Evolutionary conservation across 2,888 invertebrate species (phyloP).

Genomic region (Sepioteuthis lessoniana): DNA sequence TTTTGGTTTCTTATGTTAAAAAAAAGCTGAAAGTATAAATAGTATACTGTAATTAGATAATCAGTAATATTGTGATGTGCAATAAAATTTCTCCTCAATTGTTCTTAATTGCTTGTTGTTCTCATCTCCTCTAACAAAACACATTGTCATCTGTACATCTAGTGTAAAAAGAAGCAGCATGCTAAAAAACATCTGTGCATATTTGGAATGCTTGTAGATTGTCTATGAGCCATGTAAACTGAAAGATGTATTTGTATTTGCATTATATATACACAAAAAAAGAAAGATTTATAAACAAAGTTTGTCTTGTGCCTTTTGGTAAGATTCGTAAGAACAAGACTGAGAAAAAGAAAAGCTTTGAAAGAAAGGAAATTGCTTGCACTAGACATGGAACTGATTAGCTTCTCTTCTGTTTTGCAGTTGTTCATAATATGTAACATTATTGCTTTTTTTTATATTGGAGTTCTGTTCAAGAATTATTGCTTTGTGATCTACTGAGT

Average conservation of each 20-base stretch:
- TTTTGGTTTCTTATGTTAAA: neutral
- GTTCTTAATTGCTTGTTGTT: constrained; percentile 12
- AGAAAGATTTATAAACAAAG: neutral
- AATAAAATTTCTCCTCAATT: neutral
- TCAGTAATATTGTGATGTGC: neutral
- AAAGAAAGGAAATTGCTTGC: neutral
- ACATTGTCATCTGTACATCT: neutral
- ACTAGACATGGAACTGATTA: neutral
- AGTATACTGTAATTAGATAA: neutral
- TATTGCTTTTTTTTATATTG: neutral
- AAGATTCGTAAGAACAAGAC: neutral
- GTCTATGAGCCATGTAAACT: neutral
- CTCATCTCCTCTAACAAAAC: neutral
- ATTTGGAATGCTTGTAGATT: neutral
- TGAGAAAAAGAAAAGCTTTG: neutral
- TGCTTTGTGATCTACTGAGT: neutral
- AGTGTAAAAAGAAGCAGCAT: neutral
- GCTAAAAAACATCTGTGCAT: neutral
- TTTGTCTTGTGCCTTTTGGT: neutral
- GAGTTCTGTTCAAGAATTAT: neutral
- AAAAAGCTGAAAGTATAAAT: neutral
- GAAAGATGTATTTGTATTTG: neutral
- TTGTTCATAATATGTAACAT: neutral
- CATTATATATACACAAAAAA: neutral
- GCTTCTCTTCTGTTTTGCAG: neutral